phyloP scores from a whole-genome alignment of 2,888 invertebrate genomes.

The Eumacrocentrus americanus region DNA sequence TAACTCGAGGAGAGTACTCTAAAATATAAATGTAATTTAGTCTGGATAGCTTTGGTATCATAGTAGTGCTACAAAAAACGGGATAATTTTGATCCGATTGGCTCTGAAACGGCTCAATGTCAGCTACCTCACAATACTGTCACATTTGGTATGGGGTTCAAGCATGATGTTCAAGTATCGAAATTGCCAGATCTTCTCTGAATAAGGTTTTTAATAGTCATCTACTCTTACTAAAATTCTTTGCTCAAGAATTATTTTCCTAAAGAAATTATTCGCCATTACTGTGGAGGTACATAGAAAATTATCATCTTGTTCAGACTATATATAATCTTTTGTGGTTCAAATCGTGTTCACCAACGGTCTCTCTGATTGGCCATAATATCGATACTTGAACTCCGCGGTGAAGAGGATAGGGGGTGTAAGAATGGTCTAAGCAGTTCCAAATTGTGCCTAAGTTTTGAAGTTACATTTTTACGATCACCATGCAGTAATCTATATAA shows the following conservation, averaged over 20 bases:
- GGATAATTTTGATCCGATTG: conserved; percentile 55
- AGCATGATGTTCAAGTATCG: conserved; percentile 39
- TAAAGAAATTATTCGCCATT: conserved; percentile 12
- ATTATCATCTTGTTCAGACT: conserved; percentile 13
- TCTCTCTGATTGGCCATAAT: conserved; percentile 7
- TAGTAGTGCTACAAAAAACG: conserved; percentile 34
- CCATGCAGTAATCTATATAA: conserved; percentile 39
- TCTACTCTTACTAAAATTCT: conserved; percentile 16
- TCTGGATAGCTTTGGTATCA: not conserved
- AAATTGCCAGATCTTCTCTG: conserved; percentile 16
- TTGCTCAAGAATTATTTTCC: conserved; percentile 27
- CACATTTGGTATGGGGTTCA: conserved; percentile 47
- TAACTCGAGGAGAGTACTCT: no score
- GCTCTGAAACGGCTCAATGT: conserved; percentile 59
- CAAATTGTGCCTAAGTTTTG: conserved; percentile 62
- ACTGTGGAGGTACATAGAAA: conserved; percentile 20
- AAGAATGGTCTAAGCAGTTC: conserved; percentile 58
- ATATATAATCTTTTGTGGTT: conserved; percentile 5
- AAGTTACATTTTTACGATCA: conserved; percentile 54
- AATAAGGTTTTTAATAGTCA: conserved; percentile 12
- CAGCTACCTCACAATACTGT: conserved; percentile 59
- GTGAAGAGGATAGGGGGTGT: conserved; percentile 34
- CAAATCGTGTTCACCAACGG: not conserved
- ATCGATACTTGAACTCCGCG: conserved; percentile 34
- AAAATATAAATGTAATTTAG: not conserved